Evolutionary conservation across 2,888 invertebrate species (phyloP).

Genomic region (Drosophila ustulata): DNA sequence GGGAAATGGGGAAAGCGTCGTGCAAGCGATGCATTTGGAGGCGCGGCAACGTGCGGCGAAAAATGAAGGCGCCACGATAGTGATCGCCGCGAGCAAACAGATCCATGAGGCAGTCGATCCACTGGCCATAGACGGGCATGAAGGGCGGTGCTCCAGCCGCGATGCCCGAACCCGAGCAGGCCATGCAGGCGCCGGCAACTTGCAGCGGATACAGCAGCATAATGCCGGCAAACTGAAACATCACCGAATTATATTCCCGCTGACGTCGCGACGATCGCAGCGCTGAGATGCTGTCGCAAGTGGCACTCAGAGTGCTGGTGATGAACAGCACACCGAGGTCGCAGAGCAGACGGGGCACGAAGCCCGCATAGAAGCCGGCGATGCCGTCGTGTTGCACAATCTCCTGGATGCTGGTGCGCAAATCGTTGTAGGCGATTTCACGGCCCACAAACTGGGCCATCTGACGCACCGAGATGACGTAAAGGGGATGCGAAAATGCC

Average conservation of each 20-base stretch:
- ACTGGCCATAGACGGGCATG: slow-evolving; percentile 62
- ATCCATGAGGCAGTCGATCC: slow-evolving; percentile 59
- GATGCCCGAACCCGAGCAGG: slow-evolving; percentile 54
- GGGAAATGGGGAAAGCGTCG: slow-evolving; percentile 16
- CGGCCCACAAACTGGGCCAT: slow-evolving; percentile 65
- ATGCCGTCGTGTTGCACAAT: slow-evolving; percentile 23
- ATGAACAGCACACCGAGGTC: slow-evolving; percentile 45
- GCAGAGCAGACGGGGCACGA: slow-evolving; percentile 51
- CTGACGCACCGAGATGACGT: slow-evolving; percentile 61
- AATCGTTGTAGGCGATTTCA: slow-evolving; percentile 31
- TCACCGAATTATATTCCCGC: slow-evolving; percentile 24
- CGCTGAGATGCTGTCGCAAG: slow-evolving; percentile 15
- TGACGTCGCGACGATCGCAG: neutral
- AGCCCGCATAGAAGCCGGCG: slow-evolving; percentile 53
- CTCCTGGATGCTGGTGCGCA: slow-evolving; percentile 26
- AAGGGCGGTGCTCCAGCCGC: slow-evolving; percentile 58
- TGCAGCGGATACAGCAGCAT: slow-evolving; percentile 55
- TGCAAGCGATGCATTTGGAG: slow-evolving; percentile 19
- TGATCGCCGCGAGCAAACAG: slow-evolving; percentile 56
- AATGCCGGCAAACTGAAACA: slow-evolving; percentile 47
- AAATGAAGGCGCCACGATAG: slow-evolving; percentile 49
- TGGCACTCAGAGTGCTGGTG: slow-evolving; percentile 32
- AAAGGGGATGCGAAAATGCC: slow-evolving; percentile 58
- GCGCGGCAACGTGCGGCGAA: slow-evolving; percentile 53
- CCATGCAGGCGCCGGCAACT: slow-evolving; percentile 62